Percentiles rank a stretch among this genome's conserved stretches.
phyloP scores from a whole-genome alignment of 1,140 invertebrate genomes.

The Leptopilina clavipes region DNA sequence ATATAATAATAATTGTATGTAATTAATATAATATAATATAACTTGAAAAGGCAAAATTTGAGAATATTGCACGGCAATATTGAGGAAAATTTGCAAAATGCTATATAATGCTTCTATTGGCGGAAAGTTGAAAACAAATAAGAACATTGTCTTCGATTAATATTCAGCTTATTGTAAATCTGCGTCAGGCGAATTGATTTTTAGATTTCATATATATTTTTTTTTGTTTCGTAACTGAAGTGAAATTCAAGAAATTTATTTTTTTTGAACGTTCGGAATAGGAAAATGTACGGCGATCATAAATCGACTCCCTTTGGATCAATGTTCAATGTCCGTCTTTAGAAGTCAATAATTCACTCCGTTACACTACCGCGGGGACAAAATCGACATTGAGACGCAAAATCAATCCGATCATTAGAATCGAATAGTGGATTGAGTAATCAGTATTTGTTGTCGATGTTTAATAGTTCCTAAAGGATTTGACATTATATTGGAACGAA shows the following conservation, averaged over 20 bases:
- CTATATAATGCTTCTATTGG: too few relatives aligned
- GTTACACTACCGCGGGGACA: neutral
- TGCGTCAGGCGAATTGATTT: too few relatives aligned
- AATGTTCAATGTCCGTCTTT: slow-evolving; percentile 9
- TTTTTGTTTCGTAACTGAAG: neutral
- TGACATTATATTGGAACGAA: neutral
- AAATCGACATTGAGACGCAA: slow-evolving; percentile 30
- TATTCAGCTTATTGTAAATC: too few relatives aligned
- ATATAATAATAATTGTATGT: too few relatives aligned
- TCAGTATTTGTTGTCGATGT: slow-evolving; percentile 3
- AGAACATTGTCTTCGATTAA: too few relatives aligned
- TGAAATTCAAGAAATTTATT: slow-evolving; percentile 27
- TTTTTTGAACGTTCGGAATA: neutral
- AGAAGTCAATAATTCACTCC: slow-evolving; percentile 26
- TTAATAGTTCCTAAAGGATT: neutral
- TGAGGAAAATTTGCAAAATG: too few relatives aligned
- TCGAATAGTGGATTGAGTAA: slow-evolving; percentile 29
- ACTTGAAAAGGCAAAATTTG: too few relatives aligned
- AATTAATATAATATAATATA: too few relatives aligned
- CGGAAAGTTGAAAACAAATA: too few relatives aligned
- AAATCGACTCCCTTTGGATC: slow-evolving; percentile 13
- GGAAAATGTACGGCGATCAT: slow-evolving; percentile 10
- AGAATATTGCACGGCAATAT: too few relatives aligned
- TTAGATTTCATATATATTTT: too few relatives aligned
- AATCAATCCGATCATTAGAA: slow-evolving; percentile 14